phyloP scores from a whole-genome alignment of 2,888 invertebrate genomes.

The Homarus gammarus region DNA sequence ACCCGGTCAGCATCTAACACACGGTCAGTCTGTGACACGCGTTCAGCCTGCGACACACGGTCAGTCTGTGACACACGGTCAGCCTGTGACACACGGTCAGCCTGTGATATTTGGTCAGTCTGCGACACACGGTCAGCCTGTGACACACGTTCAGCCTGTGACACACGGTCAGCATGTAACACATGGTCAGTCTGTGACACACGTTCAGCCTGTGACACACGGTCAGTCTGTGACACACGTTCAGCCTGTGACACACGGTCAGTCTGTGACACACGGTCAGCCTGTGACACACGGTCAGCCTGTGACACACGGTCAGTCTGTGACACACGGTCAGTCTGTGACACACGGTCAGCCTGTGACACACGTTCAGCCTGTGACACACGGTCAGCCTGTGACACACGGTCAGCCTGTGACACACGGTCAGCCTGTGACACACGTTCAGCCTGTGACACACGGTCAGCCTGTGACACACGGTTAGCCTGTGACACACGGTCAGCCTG shows the following conservation, averaged over 20 bases:
- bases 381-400: conserved; percentile 2
- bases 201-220: neutral
- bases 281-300: neutral
- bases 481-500: neutral
- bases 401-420: neutral
- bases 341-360: neutral
- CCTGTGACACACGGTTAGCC: neutral
- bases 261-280: neutral
- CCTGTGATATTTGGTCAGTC: neutral
- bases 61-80: conserved; percentile 6
- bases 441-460: neutral
- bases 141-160: neutral
- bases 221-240: neutral
- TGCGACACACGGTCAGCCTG: neutral
- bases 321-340: neutral
- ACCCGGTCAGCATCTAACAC: neutral
- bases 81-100: neutral
- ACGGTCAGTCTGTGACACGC: neutral
- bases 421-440: neutral
- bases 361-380: neutral
- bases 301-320: neutral
- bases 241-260: neutral
- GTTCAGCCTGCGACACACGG: neutral
- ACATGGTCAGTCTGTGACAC: neutral
- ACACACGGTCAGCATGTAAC: neutral